These are phyloP conservation scores for Candidula unifasciata DNA, from an alignment of 2,888 invertebrate species.

Conservation along the genomic window DNA sequence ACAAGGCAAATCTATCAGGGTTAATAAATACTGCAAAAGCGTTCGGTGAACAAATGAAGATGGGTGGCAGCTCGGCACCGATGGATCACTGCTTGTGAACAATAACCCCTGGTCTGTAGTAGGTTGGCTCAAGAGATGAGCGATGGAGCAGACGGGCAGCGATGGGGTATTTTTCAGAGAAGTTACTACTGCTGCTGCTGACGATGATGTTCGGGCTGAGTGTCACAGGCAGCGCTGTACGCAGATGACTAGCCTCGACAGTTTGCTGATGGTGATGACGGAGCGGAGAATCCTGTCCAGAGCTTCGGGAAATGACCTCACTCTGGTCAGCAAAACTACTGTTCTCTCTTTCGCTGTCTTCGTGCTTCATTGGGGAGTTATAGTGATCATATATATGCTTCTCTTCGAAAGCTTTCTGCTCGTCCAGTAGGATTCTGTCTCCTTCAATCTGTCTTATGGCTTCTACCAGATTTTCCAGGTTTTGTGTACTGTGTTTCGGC, in stretches of 20 bases:
- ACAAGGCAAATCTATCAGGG: no score
- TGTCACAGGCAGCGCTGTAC: background rate
- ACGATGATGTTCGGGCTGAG: background rate
- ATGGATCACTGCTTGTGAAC: constrained; percentile 69
- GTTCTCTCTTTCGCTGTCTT: constrained; percentile 67
- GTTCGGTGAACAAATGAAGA: background rate
- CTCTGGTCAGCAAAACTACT: constrained; percentile 65
- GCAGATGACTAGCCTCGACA: background rate
- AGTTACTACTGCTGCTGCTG: constrained; percentile 33
- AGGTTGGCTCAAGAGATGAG: constrained; percentile 64
- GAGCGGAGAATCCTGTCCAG: constrained; percentile 63
- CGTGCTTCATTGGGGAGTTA: constrained; percentile 53
- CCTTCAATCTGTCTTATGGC: constrained; percentile 85
- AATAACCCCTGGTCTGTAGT: constrained; percentile 72
- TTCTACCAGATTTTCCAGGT: constrained; percentile 98
- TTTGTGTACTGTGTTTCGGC: constrained; percentile 85
- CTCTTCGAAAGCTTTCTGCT: constrained; percentile 30
- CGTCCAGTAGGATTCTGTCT: constrained; percentile 46
- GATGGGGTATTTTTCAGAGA: constrained; percentile 68
- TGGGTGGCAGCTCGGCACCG: background rate
- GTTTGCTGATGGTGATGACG: constrained; percentile 49
- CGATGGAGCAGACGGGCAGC: constrained; percentile 67
- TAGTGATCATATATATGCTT: constrained; percentile 39
- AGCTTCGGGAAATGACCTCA: constrained; percentile 65
- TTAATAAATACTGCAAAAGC: no score